Percentiles rank a stretch among this genome's conserved stretches.
phyloP scores from a whole-genome alignment of 2,113 vertebrate species.

The Pseudonaja textilis region DNA sequence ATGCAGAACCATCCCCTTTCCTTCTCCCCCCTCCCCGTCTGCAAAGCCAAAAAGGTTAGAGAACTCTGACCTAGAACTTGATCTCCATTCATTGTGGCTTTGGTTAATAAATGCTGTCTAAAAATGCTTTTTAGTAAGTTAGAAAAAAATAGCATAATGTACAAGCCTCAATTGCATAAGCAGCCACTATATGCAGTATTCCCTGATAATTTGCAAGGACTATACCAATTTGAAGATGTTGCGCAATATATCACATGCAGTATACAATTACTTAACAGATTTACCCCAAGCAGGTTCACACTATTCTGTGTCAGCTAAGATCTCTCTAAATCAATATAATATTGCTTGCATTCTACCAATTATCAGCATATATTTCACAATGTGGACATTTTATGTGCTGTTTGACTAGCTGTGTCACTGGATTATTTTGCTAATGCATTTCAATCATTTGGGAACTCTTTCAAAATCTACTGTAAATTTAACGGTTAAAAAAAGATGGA shows the following conservation, averaged over 20 bases:
- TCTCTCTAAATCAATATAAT: background rate
- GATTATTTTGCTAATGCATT: background rate
- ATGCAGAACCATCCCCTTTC: too few species aligned
- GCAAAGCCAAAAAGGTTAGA: background rate
- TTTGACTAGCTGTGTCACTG: background rate
- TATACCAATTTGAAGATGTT: background rate
- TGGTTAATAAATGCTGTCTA: background rate
- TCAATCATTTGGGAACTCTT: background rate
- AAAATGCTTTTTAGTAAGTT: background rate
- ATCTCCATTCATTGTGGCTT: background rate
- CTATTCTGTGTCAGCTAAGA: background rate
- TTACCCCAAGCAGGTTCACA: background rate
- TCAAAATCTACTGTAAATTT: background rate
- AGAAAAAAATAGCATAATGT: background rate
- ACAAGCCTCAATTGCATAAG: background rate
- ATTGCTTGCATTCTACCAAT: background rate
- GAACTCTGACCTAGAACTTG: background rate
- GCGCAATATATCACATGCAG: background rate
- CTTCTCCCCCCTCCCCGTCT: background rate
- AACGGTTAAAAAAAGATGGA: background rate
- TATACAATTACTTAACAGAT: background rate
- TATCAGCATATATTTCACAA: background rate
- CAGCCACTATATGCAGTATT: background rate
- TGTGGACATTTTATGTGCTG: background rate
- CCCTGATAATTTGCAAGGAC: background rate